phyloP scores from a whole-genome alignment of 2,113 vertebrate genomes.

The Sinosuthora webbiana region DNA sequence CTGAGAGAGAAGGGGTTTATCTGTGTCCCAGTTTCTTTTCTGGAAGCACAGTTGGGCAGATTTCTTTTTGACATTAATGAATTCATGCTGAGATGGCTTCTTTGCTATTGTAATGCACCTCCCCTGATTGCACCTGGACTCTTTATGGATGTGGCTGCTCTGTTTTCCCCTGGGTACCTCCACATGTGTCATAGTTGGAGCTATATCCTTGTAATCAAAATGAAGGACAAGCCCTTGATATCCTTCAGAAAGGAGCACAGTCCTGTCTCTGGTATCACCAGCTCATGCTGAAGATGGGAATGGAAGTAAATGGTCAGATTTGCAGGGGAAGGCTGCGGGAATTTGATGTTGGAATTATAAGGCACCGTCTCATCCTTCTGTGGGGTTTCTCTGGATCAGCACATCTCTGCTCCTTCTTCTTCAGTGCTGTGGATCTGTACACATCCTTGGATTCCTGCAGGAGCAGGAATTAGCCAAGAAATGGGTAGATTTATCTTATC shows the following conservation, averaged over 20 bases:
- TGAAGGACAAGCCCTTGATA: neutral
- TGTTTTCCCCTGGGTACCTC: neutral
- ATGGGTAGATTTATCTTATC: neutral
- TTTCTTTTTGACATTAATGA: neutral
- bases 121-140: neutral
- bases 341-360: neutral
- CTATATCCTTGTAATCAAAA: neutral
- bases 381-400: neutral
- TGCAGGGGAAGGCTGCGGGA: neutral
- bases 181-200: fast-evolving
- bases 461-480: neutral
- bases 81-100: neutral
- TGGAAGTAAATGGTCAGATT: neutral
- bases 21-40: neutral
- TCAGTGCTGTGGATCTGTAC: neutral
- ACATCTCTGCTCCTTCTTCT: neutral
- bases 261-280: neutral
- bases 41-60: neutral
- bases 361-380: neutral
- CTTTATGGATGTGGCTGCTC: fast-evolving
- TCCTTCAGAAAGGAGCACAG: neutral
- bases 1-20: fast-evolving
- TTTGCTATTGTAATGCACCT: fast-evolving
- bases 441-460: neutral
- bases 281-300: neutral